Base-by-base conservation (phyloP, 2,888 invertebrate genomes). In the Dioctria rufipes region DNA sequence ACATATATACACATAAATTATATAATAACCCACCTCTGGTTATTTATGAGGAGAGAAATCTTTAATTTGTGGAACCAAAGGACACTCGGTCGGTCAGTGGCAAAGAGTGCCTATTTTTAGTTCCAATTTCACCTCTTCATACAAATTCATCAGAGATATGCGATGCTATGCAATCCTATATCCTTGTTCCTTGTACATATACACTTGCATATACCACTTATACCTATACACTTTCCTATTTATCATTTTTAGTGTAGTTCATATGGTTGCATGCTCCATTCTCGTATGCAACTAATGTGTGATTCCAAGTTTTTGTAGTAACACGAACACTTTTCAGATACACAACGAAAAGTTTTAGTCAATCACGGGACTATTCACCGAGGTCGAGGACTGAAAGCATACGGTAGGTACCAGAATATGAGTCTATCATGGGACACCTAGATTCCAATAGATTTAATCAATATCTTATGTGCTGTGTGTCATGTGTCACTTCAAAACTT, bases 351-450 rank as follows among this genome's bases (percentile, higher is more conserved):
- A 87, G 87, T 85, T 87, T 88, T 83, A 83, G 83, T 84, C 83
- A 84, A 77, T 86, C 93, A 87, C 95, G 95, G 88, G 94, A 94
- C 89, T 95, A 95, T 93, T 95, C 95, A 42, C 95, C 95, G 4
- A 90, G 94, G 83, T 94, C 95, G 71, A 90, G 94, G 86, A 94
- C 94, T 65, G 95, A 95, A 87, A 94, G 95, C 89, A 94, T 95
- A 90, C 93, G 95, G 95, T 95, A 91, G 75, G 75, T 75, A 43
- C 25, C 3, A 25, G 25, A 13, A 25, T 60, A 25, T 13, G 3
- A 39, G 8, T 51, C 8, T 9, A n/a, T 5, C 46, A 49, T 67
- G 25, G 43, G 25, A 67, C 6, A 67, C 39, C 71, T 54, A 25
- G 25, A 49, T 71, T 71, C 51, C 39, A 43, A 43, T 60, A 39